A percentile compares a stretch with the other conserved stretches of the same genome.
These are phyloP conservation scores for Psittacula echo DNA, from an alignment of 2,797 vertebrate genomes.

Conservation along the genomic window DNA sequence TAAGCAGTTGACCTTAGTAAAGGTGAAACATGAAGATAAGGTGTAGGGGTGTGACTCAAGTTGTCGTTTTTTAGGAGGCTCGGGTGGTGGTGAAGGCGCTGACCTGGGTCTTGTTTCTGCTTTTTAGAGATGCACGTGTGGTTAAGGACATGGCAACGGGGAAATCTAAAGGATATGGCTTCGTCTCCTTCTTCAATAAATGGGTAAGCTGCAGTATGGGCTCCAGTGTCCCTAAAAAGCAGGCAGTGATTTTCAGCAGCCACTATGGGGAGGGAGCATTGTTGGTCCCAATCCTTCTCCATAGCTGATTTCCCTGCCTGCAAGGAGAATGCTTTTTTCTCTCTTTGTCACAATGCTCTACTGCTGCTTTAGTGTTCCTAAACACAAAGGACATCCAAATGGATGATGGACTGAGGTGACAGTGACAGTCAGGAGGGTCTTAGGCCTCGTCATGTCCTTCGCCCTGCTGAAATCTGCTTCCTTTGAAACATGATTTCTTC, in stretches of 20 bases:
- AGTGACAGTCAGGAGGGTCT: not conserved
- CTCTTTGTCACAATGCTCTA: rapidly evolving
- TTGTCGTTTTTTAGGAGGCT: not conserved
- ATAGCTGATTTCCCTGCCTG: not conserved
- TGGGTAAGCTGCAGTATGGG: slow-evolving; percentile 81
- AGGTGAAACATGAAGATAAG: slow-evolving; percentile 60
- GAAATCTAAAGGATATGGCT: slow-evolving; percentile 98
- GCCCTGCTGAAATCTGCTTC: rapidly evolving
- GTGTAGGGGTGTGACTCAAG: slow-evolving; percentile 51
- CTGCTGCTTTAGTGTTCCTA: no score
- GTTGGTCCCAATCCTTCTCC: rapidly evolving
- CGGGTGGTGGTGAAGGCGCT: not conserved
- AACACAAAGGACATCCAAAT: not conserved
- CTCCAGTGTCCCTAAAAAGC: not conserved
- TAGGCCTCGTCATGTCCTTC: rapidly evolving
- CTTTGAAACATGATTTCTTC: not conserved
- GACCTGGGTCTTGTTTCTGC: slow-evolving; percentile 67
- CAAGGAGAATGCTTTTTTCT: no score
- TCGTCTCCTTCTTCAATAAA: slow-evolving; percentile 99
- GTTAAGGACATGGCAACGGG: slow-evolving; percentile 99
- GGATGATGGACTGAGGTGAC: not conserved
- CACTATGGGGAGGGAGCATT: rapidly evolving
- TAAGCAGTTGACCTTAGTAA: slow-evolving; percentile 61
- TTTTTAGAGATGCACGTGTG: slow-evolving; percentile 92
- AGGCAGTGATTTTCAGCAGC: not conserved